Percentiles rank a stretch among this genome's conserved stretches.
phyloP scores from a whole-genome alignment of 1,140 invertebrate genomes.

The Elysia chlorotica region DNA sequence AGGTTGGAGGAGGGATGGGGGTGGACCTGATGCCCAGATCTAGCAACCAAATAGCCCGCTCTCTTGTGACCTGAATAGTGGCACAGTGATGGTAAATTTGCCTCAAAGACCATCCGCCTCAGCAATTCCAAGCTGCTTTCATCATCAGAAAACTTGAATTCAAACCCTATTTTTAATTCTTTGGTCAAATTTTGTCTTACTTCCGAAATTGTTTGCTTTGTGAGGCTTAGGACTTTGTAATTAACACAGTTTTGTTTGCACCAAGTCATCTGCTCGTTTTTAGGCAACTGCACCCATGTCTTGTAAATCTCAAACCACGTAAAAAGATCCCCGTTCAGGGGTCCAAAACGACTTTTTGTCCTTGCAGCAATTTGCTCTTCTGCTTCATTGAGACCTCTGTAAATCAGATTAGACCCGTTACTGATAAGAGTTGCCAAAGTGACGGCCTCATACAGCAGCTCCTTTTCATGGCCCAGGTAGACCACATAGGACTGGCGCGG shows the following conservation, averaged over 20 bases:
- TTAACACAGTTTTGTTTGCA: conserved; percentile 49
- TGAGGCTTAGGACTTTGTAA: conserved; percentile 40
- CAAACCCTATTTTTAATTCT: conserved; percentile 31
- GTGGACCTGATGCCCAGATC: conserved; percentile 33
- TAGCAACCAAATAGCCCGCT: conserved; percentile 41
- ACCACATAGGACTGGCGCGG: conserved; percentile 42
- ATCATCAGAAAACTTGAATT: conserved; percentile 28
- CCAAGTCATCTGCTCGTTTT: conserved; percentile 39
- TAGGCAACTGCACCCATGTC: conserved; percentile 31
- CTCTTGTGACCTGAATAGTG: conserved; percentile 41
- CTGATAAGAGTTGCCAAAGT: conserved; percentile 39
- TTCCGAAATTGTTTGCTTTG: conserved; percentile 41
- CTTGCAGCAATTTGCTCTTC: conserved; percentile 70
- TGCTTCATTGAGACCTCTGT: conserved; percentile 56
- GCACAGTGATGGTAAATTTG: conserved; percentile 31
- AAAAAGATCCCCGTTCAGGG: conserved; percentile 87
- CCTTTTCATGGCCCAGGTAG: conserved; percentile 32
- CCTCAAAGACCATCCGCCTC: conserved; percentile 35
- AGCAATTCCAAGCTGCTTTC: conserved; percentile 21
- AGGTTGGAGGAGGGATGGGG: conserved; percentile 47
- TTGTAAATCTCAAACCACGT: conserved; percentile 90
- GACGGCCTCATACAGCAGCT: conserved; percentile 69
- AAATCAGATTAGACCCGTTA: conserved; percentile 38
- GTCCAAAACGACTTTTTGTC: conserved; percentile 74
- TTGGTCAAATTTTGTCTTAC: conserved; percentile 35